These are phyloP conservation scores for Netelia melanura DNA, from an alignment of 2,888 invertebrate genomes.

Conservation along the genomic window DNA sequence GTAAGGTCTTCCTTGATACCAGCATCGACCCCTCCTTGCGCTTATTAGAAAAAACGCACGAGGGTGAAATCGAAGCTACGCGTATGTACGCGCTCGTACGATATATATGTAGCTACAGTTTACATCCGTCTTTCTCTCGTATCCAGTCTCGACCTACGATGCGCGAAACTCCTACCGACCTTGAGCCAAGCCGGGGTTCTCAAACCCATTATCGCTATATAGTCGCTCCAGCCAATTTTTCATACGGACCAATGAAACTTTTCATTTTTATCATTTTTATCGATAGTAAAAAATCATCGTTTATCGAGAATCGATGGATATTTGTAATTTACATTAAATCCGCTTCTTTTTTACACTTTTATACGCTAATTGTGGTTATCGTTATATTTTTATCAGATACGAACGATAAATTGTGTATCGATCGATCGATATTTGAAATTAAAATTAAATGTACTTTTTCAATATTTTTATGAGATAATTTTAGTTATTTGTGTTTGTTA, in stretches of 20 bases:
- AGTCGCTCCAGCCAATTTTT: slow-evolving; percentile 9
- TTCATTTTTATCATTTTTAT: neutral
- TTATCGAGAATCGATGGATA: no score
- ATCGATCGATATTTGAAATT: no score
- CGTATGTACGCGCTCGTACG: neutral
- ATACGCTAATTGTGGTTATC: no score
- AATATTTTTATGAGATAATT: no score
- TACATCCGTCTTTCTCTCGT: slow-evolving; percentile 28
- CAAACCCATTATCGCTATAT: slow-evolving; percentile 40
- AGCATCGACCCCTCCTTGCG: slow-evolving; percentile 18
- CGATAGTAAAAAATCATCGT: no score
- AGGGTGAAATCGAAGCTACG: slow-evolving; percentile 38
- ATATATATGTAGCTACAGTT: neutral
- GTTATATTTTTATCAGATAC: no score
- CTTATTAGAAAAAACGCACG: slow-evolving; percentile 24
- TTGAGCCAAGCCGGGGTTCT: slow-evolving; percentile 60
- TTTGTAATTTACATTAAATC: no score
- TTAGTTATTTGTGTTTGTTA: no score
- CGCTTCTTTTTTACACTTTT: no score
- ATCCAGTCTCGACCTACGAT: slow-evolving; percentile 60
- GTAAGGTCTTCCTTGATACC: neutral
- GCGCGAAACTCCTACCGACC: slow-evolving; percentile 57
- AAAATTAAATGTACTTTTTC: no score
- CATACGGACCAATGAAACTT: neutral
- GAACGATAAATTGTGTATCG: no score